These are phyloP conservation scores for Loriculus beryllinus DNA, from an alignment of 2,797 vertebrate species.

Conservation along the genomic window DNA sequence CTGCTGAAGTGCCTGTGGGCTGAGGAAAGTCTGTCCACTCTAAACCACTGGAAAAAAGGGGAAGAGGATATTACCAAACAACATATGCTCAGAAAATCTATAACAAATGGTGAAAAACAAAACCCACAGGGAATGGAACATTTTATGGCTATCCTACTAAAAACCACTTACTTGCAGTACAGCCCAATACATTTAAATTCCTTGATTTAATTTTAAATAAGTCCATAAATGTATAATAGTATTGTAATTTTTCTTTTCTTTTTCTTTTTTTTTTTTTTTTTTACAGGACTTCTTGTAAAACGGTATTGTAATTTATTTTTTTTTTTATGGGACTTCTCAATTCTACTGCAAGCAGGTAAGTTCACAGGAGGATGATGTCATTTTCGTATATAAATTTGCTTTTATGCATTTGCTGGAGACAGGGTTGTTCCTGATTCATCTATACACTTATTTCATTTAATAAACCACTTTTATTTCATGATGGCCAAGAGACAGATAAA, in stretches of 20 bases:
- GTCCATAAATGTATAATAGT: background rate
- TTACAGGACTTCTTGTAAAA: no score
- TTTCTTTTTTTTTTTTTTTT: no score
- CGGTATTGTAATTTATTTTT: no score
- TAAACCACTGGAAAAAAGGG: background rate
- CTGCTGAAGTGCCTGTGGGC: background rate
- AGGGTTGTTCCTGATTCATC: background rate
- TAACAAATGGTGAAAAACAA: background rate
- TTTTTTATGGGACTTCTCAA: background rate
- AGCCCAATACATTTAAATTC: background rate
- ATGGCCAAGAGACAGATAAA: background rate
- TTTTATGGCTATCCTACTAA: background rate
- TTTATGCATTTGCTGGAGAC: background rate
- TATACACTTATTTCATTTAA: background rate
- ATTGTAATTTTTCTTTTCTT: no score
- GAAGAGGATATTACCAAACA: background rate
- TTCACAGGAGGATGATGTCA: background rate
- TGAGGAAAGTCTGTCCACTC: background rate
- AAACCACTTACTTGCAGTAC: background rate
- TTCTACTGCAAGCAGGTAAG: background rate
- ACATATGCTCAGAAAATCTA: background rate
- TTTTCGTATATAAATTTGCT: background rate
- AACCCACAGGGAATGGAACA: background rate
- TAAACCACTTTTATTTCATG: background rate
- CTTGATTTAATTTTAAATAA: background rate